These are phyloP conservation scores for Mesorhabditis spiculigera DNA, from an alignment of 2,888 invertebrate species.

Conservation along the genomic window DNA sequence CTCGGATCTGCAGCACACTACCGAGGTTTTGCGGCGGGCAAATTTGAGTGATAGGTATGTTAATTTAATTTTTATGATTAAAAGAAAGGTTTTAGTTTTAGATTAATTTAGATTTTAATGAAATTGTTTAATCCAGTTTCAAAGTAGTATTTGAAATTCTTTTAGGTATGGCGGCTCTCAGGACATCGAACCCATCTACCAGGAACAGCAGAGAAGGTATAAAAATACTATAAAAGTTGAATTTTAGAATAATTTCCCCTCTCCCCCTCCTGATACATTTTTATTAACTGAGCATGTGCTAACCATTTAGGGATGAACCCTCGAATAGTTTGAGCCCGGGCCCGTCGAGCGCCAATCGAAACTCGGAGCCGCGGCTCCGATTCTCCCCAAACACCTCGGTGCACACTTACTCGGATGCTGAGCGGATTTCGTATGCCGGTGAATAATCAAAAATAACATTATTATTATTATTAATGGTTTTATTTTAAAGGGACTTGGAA, in stretches of 20 bases:
- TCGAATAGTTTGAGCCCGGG: background rate
- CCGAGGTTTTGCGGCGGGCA: constrained; percentile 69
- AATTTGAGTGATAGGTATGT: constrained; percentile 28
- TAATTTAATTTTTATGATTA: background rate
- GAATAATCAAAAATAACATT: no score
- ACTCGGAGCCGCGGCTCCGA: background rate
- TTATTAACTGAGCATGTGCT: background rate
- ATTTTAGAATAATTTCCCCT: background rate
- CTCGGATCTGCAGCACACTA: constrained; percentile 86
- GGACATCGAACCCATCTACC: constrained; percentile 42
- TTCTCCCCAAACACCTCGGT: background rate
- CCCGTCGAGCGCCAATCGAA: background rate
- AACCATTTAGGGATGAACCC: background rate
- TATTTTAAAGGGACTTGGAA: no score
- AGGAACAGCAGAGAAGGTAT: constrained; percentile 27
- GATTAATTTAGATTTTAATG: no score
- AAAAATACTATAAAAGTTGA: background rate
- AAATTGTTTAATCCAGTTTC: no score
- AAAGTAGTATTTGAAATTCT: background rate
- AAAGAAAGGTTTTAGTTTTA: background rate
- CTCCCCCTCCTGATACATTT: background rate
- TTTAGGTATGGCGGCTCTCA: constrained; percentile 11
- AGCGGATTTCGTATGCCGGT: constrained; percentile 1
- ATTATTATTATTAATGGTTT: no score
- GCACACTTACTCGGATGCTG: constrained; percentile 3